Percentiles rank a stretch among this genome's conserved stretches.
These are phyloP conservation scores for Drosophila lacicola DNA, from an alignment of 2,888 invertebrate species.

Conservation along the genomic window DNA sequence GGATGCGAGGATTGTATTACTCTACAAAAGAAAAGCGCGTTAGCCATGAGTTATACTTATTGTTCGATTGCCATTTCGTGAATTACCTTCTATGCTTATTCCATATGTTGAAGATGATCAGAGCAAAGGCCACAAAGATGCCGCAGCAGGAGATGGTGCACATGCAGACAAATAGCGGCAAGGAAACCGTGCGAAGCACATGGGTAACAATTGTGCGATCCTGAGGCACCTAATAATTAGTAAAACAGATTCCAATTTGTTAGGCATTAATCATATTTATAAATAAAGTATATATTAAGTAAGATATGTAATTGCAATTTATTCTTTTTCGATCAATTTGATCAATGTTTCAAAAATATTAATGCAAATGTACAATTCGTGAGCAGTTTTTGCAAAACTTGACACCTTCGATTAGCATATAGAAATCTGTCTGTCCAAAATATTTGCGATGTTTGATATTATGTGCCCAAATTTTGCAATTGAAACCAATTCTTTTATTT, in stretches of 20 bases:
- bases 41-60: not conserved
- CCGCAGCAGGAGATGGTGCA: slow-evolving; percentile 95
- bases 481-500: slow-evolving; percentile 17
- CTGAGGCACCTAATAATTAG: slow-evolving; percentile 89
- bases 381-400: not conserved
- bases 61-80: not conserved
- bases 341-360: not conserved
- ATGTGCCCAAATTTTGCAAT: slow-evolving; percentile 58
- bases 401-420: slow-evolving; percentile 6
- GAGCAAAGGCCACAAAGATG: slow-evolving; percentile 92
- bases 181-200: slow-evolving; percentile 93
- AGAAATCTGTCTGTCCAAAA: slow-evolving; percentile 38
- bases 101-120: slow-evolving; percentile 96
- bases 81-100: slow-evolving; percentile 95
- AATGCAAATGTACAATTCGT: not conserved
- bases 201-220: slow-evolving; percentile 96
- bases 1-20: slow-evolving; percentile 99
- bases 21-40: slow-evolving; percentile 86
- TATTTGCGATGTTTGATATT: slow-evolving; percentile 42
- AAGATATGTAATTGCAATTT: not conserved
- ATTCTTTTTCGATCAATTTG: not conserved
- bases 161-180: slow-evolving; percentile 97
- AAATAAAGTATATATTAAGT: too few relatives aligned
- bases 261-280: too few relatives aligned
- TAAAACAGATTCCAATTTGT: not conserved